phyloP scores from a whole-genome alignment of 2,113 vertebrate species.

The Psammodynastes pulverulentus region DNA sequence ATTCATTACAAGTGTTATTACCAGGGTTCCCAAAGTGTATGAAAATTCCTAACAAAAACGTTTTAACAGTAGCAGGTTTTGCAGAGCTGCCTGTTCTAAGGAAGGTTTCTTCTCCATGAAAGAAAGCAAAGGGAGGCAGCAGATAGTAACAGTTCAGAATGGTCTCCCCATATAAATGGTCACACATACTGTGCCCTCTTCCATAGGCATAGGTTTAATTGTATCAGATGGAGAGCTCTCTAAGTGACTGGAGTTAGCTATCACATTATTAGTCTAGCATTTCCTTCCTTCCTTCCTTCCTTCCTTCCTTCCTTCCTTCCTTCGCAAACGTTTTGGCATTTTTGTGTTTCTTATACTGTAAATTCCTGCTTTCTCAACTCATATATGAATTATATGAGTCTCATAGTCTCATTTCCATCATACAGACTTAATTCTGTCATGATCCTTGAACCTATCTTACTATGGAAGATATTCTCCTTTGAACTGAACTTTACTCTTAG shows the following conservation, averaged over 20 bases:
- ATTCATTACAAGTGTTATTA: neutral
- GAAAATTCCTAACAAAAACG: neutral
- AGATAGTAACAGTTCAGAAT: neutral
- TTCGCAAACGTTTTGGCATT: neutral
- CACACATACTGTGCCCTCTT: neutral
- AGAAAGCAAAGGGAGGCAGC: neutral
- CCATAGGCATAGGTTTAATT: neutral
- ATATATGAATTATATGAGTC: neutral
- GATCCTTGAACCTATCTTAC: neutral
- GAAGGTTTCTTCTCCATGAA: neutral
- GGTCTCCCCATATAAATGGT: neutral
- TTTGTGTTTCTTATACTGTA: neutral
- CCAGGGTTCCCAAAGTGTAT: neutral
- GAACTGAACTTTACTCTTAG: neutral
- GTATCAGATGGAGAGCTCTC: neutral
- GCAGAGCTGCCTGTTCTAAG: neutral
- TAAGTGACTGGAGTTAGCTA: neutral
- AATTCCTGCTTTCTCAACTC: neutral
- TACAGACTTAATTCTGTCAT: neutral
- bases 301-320: neutral
- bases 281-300: neutral
- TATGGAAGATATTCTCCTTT: neutral
- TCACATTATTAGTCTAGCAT: neutral
- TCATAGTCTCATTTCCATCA: neutral
- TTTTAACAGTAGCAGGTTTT: neutral